A percentile compares a stretch with the other conserved stretches of the same genome.
These are phyloP conservation scores for Enteromius treurensis DNA, from an alignment of 2,797 vertebrate genomes.

Conservation along the genomic window DNA sequence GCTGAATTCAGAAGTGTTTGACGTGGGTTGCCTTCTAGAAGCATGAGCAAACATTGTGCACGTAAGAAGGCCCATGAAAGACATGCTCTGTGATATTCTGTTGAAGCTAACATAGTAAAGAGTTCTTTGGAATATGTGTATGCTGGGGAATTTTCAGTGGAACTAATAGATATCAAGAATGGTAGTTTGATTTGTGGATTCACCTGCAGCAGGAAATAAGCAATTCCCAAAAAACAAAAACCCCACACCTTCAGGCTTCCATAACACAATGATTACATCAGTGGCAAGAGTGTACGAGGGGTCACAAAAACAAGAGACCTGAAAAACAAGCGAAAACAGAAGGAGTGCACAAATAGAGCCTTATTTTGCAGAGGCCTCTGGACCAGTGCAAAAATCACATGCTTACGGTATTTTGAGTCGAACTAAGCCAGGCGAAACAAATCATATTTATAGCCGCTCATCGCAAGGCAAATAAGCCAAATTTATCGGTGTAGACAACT, in stretches of 20 bases:
- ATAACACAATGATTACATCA: slow-evolving; percentile 42
- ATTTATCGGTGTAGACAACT: slow-evolving; percentile 19
- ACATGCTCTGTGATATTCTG: slow-evolving; percentile 2
- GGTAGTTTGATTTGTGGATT: slow-evolving; percentile 6
- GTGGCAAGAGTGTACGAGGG: slow-evolving; percentile 32
- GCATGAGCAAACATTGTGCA: not conserved
- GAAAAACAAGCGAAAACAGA: slow-evolving; percentile 15
- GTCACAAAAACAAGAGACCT: slow-evolving; percentile 47
- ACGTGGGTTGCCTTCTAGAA: not conserved
- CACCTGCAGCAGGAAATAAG: slow-evolving; percentile 17
- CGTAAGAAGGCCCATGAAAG: slow-evolving; percentile 5
- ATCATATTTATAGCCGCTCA: slow-evolving; percentile 36
- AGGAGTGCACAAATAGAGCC: slow-evolving; percentile 1
- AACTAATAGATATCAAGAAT: not conserved
- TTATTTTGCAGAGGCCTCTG: slow-evolving; percentile 21
- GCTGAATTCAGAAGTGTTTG: slow-evolving; percentile 13
- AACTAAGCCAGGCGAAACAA: slow-evolving; percentile 22
- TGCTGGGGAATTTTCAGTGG: not conserved
- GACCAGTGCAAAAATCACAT: slow-evolving; percentile 38
- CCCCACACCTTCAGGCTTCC: slow-evolving; percentile 1
- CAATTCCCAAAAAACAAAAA: slow-evolving; percentile 34
- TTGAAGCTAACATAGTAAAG: not conserved
- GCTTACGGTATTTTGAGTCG: slow-evolving; percentile 23
- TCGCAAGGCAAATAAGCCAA: slow-evolving; percentile 19
- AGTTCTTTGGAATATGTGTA: not conserved